Percentiles rank a stretch among this genome's conserved stretches.
Evolutionary conservation across 2,797 vertebrate species (phyloP).

Genomic region (Oceanodroma leucorhoa): DNA sequence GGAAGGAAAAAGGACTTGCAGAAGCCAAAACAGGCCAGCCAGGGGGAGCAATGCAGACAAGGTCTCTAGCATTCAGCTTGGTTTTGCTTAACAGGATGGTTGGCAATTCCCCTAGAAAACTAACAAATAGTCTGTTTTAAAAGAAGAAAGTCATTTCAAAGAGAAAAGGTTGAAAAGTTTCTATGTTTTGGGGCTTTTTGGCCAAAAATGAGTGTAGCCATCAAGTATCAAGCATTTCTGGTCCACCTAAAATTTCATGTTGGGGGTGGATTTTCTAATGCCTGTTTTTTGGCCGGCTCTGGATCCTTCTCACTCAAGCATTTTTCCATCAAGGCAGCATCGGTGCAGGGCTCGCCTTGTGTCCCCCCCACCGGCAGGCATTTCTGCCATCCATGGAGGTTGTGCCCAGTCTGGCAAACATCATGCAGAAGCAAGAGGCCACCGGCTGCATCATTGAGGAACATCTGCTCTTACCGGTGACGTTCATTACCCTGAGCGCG

Average conservation of each 20-base stretch:
- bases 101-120: neutral
- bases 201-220: neutral
- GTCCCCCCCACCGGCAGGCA: neutral
- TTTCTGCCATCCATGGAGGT: rapidly evolving
- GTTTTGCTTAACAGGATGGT: neutral
- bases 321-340: neutral
- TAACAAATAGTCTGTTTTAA: neutral
- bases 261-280: neutral
- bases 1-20: neutral
- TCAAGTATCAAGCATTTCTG: neutral
- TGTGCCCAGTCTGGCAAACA: neutral
- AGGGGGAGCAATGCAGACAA: neutral
- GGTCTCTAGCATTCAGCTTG: neutral
- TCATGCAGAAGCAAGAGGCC: neutral
- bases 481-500: rapidly evolving
- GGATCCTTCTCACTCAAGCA: neutral
- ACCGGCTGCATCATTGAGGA: rapidly evolving
- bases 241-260: neutral
- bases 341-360: rapidly evolving
- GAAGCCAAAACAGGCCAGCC: neutral
- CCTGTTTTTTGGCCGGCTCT: neutral
- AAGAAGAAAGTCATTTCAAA: neutral
- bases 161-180: neutral
- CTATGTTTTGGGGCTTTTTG: neutral
- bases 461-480: neutral